Evolutionary conservation across 2,888 invertebrate genomes (phyloP).

Genomic region (Myopa testacea): DNA sequence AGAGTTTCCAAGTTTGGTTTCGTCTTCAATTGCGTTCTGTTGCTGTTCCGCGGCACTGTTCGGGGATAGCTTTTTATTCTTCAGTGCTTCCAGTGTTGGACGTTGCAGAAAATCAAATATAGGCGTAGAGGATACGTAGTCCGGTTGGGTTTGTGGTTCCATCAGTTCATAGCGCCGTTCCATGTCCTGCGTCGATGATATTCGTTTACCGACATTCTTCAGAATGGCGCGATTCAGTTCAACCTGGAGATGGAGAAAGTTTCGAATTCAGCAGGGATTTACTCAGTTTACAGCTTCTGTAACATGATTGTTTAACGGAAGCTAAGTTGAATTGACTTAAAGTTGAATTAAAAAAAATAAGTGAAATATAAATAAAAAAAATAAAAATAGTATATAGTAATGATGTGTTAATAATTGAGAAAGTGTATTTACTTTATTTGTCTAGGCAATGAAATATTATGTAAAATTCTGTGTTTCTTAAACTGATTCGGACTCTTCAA

Average conservation of each 20-base stretch:
- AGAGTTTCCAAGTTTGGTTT: conserved; percentile 50
- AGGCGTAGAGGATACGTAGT: conserved; percentile 44
- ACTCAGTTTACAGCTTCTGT: background rate
- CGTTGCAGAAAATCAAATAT: conserved; percentile 54
- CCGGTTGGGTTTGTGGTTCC: conserved; percentile 47
- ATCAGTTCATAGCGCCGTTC: conserved; percentile 47
- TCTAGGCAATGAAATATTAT: no score
- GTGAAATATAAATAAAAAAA: no score
- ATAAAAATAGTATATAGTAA: no score
- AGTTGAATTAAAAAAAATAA: no score
- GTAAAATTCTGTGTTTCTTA: no score
- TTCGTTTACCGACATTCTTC: conserved; percentile 82
- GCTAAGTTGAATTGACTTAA: no score
- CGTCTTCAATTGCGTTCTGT: conserved; percentile 54
- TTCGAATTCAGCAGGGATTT: conserved; percentile 27
- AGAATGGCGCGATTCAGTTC: conserved; percentile 81
- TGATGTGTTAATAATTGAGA: no score
- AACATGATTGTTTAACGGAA: no score
- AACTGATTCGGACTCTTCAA: no score
- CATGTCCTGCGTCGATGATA: conserved; percentile 43
- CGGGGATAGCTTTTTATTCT: conserved; percentile 53
- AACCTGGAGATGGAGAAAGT: conserved; percentile 65
- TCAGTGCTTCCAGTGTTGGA: conserved; percentile 42
- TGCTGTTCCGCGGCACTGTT: conserved; percentile 50
- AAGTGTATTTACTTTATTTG: no score